These are phyloP conservation scores for Oscheius onirici DNA, from an alignment of 2,888 invertebrate species.

Conservation along the genomic window DNA sequence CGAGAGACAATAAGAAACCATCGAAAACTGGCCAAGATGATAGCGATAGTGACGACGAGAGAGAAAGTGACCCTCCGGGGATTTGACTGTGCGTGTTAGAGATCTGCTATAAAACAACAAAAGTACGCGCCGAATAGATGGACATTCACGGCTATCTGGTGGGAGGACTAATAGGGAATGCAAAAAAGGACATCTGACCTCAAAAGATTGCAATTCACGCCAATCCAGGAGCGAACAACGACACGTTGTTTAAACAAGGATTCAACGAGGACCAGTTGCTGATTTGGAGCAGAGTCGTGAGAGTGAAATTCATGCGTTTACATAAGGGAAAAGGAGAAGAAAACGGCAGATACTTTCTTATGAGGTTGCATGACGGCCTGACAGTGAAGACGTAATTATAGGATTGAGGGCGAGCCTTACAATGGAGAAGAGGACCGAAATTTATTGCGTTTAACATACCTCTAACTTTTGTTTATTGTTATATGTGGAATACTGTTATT, in stretches of 20 bases:
- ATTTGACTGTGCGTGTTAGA: constrained; percentile 6
- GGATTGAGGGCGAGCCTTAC: constrained; percentile 25
- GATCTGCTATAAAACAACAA: constrained; percentile 15
- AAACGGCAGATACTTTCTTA: constrained; percentile 5
- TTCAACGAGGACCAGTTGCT: background rate
- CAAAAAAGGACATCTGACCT: constrained; percentile 14
- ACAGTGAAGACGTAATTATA: constrained; percentile 14
- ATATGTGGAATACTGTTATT: too few relatives aligned
- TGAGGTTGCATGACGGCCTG: background rate
- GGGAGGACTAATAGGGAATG: background rate
- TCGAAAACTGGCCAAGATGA: constrained; percentile 27
- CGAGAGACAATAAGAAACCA: constrained; percentile 32
- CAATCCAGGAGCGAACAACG: background rate
- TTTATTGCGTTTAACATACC: too few relatives aligned
- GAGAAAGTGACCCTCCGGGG: constrained; percentile 21
- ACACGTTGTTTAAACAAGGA: constrained; percentile 10
- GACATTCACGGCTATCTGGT: constrained; percentile 3
- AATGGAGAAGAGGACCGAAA: background rate
- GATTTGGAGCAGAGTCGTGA: constrained; percentile 17
- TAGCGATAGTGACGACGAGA: constrained; percentile 26
- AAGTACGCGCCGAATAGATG: background rate
- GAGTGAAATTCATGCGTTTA: background rate
- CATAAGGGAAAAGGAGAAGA: background rate
- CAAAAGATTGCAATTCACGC: constrained; percentile 15
- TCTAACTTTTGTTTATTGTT: too few relatives aligned